Conservation (phyloP, 2,797 vertebrate genomes). For the Enoplosus armatus region DNA sequence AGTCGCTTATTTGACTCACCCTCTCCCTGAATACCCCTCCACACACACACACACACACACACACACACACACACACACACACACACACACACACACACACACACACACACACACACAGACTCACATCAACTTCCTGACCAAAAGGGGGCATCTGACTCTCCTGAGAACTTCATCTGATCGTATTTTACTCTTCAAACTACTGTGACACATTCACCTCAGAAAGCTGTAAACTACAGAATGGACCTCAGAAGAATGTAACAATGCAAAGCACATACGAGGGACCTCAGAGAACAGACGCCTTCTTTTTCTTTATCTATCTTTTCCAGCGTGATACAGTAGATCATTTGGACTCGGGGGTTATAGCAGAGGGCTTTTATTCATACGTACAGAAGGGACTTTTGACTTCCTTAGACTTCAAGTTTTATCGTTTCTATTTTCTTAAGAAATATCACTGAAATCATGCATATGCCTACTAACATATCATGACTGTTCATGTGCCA, state of each 20-base stretch:
- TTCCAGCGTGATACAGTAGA: conserved; percentile 27
- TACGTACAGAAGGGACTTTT: conserved; percentile 34
- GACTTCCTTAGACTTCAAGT: conserved; percentile 41
- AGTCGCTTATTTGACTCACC: conserved; percentile 2
- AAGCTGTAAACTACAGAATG: conserved; percentile 31
- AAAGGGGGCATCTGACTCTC: conserved; percentile 15
- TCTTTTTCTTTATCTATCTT: conserved; percentile 26
- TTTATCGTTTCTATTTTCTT: conserved; percentile 76
- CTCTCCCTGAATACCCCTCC: conserved; percentile 3
- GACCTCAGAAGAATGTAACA: conserved; percentile 49
- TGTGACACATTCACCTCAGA: conserved; percentile 43
- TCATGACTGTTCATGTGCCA: conserved; percentile 74
- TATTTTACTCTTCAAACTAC: conserved; percentile 23
- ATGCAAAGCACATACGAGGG: conserved; percentile 45
- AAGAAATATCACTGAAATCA: conserved; percentile 45
- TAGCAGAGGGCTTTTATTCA: conserved; percentile 22
- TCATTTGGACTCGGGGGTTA: conserved; percentile 15
- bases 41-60: conserved; percentile 4
- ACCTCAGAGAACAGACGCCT: conserved; percentile 25
- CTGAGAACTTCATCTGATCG: background rate
- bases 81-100: background rate
- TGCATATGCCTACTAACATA: conserved; percentile 47
- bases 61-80: conserved; percentile 5
- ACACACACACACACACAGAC: conserved; percentile 14
- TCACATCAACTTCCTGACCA: conserved; percentile 37